Conservation (phyloP, 1,140 invertebrate genomes). For the Teleogryllus occipitalis region DNA sequence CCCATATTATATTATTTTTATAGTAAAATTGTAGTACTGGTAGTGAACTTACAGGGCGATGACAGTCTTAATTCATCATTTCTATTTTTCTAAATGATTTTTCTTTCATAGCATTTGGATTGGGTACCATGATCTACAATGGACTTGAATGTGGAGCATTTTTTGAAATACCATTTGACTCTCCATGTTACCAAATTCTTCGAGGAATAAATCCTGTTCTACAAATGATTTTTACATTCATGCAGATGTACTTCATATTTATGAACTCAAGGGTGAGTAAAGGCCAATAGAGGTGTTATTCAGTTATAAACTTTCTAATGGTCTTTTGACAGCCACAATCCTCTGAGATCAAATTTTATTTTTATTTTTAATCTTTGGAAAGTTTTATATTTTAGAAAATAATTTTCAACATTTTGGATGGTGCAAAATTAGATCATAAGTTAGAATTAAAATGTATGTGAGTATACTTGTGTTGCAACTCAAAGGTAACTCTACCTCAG, state of each 20-base stretch:
- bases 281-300: background rate
- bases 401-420: no score
- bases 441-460: no score
- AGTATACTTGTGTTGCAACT: no score
- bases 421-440: no score
- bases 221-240: slow-evolving; percentile 94
- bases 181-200: slow-evolving; percentile 81
- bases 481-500: no score
- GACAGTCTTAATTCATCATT: no score
- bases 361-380: no score
- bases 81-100: background rate
- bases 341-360: background rate
- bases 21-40: no score
- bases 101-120: slow-evolving; percentile 71
- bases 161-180: slow-evolving; percentile 82
- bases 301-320: background rate
- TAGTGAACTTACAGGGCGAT: no score
- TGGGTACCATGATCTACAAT: slow-evolving; percentile 96
- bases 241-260: slow-evolving; percentile 99
- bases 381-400: no score
- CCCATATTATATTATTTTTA: background rate
- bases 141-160: slow-evolving; percentile 90
- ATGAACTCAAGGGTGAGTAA: slow-evolving; percentile 90
- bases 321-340: background rate
- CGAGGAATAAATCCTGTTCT: slow-evolving; percentile 84